Percentiles rank a stretch among this genome's conserved stretches.
These are phyloP conservation scores for Folsomia manolachei DNA, from an alignment of 2,888 invertebrate genomes.

Conservation along the genomic window DNA sequence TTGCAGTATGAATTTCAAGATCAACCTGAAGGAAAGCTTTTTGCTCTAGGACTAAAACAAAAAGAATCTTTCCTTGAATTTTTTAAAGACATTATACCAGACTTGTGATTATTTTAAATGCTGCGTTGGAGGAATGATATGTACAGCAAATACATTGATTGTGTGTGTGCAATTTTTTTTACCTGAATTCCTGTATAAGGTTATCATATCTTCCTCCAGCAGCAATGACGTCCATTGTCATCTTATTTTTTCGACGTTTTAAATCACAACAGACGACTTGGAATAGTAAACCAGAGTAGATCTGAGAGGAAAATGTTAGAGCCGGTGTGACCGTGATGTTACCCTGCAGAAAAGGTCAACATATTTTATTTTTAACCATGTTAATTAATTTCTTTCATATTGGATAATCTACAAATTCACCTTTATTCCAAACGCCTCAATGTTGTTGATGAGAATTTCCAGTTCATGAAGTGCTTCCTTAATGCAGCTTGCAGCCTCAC, in stretches of 20 bases:
- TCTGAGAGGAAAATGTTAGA: constrained; percentile 62
- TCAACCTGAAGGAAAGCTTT: constrained; percentile 48
- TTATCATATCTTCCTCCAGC: constrained; percentile 87
- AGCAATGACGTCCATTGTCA: constrained; percentile 70
- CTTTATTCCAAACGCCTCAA: constrained; percentile 71
- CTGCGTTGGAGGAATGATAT: no score
- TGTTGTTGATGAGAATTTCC: constrained; percentile 68
- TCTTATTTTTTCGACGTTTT: constrained; percentile 58
- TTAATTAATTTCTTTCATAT: neutral
- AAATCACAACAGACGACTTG: constrained; percentile 65
- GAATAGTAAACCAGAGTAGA: constrained; percentile 67
- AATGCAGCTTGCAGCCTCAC: constrained; percentile 66
- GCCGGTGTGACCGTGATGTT: constrained; percentile 63
- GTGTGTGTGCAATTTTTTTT: no score
- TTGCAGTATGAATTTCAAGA: constrained; percentile 48
- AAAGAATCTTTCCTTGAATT: constrained; percentile 37
- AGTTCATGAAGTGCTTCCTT: constrained; percentile 72
- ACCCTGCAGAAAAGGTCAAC: constrained; percentile 54
- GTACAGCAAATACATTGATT: no score
- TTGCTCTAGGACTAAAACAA: constrained; percentile 36
- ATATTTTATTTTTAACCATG: constrained; percentile 19
- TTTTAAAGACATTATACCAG: constrained; percentile 35
- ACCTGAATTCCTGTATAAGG: constrained; percentile 70
- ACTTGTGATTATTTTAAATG: neutral
- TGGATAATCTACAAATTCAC: no score